Evolutionary conservation across 2,113 vertebrate genomes (phyloP).

Genomic region (Martes martes): DNA sequence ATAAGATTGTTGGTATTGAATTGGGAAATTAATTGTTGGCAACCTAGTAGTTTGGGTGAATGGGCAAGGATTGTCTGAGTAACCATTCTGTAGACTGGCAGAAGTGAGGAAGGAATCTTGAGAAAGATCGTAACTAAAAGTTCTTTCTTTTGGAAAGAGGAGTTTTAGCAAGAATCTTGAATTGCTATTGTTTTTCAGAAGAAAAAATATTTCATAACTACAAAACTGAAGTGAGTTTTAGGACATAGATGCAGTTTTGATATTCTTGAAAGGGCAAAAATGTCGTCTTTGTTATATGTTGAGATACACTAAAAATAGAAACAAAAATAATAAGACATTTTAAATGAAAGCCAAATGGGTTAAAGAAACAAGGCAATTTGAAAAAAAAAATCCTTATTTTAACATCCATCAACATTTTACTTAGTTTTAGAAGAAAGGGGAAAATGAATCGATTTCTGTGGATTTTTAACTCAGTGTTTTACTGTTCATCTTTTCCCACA

Average conservation of each 20-base stretch:
- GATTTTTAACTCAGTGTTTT: background rate
- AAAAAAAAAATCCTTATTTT: background rate
- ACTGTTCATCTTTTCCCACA: slow-evolving; percentile 70
- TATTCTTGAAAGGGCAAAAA: background rate
- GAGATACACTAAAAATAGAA: background rate
- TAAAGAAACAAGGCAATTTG: background rate
- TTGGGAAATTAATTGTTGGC: background rate
- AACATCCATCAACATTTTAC: background rate
- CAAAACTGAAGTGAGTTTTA: background rate
- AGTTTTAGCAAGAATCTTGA: slow-evolving; percentile 8
- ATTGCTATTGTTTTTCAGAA: background rate
- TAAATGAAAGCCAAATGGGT: background rate
- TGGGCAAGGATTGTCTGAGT: background rate
- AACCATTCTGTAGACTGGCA: background rate
- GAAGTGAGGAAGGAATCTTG: background rate
- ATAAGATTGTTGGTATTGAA: background rate
- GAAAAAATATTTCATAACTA: background rate
- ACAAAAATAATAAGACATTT: background rate
- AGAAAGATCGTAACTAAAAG: background rate
- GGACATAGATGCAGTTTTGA: background rate
- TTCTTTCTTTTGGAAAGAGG: background rate
- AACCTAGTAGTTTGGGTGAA: background rate
- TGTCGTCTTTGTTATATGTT: background rate
- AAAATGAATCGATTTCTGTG: background rate
- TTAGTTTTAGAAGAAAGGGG: background rate